phyloP scores from a whole-genome alignment of 2,888 invertebrate genomes.

The Aleiodes alternator region DNA sequence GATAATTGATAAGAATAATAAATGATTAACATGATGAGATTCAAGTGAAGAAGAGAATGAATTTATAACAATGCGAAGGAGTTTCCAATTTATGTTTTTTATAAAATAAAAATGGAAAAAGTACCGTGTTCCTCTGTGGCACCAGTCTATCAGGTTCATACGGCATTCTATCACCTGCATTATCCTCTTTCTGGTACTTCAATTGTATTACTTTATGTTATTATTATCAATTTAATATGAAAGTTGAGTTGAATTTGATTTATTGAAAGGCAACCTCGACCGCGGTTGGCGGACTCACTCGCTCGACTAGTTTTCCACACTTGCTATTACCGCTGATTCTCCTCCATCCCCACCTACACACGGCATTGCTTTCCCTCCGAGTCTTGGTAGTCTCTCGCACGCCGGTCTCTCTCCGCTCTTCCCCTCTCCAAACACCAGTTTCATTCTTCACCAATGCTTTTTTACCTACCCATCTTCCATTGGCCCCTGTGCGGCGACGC shows the following conservation, averaged over 20 bases:
- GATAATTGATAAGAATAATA: too few species aligned
- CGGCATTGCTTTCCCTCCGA: constrained; percentile 40
- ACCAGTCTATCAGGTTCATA: constrained; percentile 53
- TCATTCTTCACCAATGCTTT: constrained; percentile 24
- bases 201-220: constrained; percentile 2
- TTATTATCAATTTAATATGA: not conserved
- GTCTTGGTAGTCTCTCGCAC: constrained; percentile 29
- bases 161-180: constrained; percentile 56
- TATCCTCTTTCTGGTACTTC: constrained; percentile 34
- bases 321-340: constrained; percentile 36
- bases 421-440: constrained; percentile 43
- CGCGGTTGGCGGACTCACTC: constrained; percentile 56
- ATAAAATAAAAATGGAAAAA: not conserved
- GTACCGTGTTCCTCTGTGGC: constrained; percentile 55
- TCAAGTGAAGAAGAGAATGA: not conserved
- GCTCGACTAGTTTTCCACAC: constrained; percentile 61
- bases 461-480: constrained; percentile 47
- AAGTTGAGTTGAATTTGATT: constrained; percentile 10
- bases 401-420: constrained; percentile 14
- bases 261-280: constrained; percentile 42
- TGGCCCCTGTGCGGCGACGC: constrained; percentile 46
- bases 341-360: constrained; percentile 39
- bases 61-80: not conserved
- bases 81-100: not conserved
- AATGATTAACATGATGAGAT: too few species aligned